phyloP scores from a whole-genome alignment of 1,140 invertebrate species.

The Macrobrachium rosenbergii region DNA sequence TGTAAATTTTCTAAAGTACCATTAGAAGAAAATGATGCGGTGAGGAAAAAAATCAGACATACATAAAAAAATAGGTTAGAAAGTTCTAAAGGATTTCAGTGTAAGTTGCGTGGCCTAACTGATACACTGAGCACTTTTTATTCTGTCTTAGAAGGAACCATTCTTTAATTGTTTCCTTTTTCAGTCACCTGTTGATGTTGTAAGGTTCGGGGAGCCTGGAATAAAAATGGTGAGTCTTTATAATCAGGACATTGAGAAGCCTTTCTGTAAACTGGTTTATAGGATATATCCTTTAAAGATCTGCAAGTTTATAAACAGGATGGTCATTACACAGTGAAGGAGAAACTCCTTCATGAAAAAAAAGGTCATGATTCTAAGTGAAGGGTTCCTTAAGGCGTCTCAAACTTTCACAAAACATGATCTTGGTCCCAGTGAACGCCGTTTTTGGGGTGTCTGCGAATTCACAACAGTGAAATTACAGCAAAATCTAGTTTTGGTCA shows the following conservation, averaged over 20 bases:
- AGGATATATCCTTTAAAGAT: too few species aligned
- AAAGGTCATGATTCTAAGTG: too few species aligned
- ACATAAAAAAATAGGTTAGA: background rate
- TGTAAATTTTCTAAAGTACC: too few species aligned
- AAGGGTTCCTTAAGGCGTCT: too few species aligned
- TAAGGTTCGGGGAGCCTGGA: constrained; percentile 61
- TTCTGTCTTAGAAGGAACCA: constrained; percentile 32
- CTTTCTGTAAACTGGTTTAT: background rate
- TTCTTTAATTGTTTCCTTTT: background rate
- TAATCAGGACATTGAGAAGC: background rate
- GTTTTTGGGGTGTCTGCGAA: too few species aligned
- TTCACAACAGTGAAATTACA: too few species aligned
- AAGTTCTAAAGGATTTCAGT: background rate
- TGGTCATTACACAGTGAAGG: background rate
- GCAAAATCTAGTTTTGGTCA: too few species aligned
- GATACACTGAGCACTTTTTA: constrained; percentile 12
- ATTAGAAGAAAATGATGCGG: too few species aligned
- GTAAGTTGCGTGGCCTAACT: background rate
- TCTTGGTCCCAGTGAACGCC: too few species aligned
- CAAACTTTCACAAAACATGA: too few species aligned
- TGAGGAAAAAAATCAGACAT: background rate
- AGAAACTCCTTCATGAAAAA: too few species aligned
- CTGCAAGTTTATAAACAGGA: constrained; percentile 7
- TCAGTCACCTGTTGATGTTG: constrained; percentile 64
- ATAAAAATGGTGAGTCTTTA: constrained; percentile 38